Conservation (phyloP, 2,113 vertebrate species). For the Stercorarius parasiticus region DNA sequence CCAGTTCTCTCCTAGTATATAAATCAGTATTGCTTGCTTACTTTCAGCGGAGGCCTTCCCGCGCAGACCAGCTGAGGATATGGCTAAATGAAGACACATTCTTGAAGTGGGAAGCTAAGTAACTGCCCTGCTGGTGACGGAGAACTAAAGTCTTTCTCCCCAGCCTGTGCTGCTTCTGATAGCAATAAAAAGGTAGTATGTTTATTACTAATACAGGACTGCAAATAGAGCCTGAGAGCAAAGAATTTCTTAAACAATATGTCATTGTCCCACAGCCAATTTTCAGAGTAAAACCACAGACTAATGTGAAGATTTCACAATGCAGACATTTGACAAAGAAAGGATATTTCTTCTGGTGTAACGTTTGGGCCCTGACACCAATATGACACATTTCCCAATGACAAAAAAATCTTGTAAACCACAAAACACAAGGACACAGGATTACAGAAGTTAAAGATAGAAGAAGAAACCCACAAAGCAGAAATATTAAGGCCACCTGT, state of each 20-base stretch:
- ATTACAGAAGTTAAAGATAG: constrained; percentile 48
- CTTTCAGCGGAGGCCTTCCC: not conserved
- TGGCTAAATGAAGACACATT: not conserved
- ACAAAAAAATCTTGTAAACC: constrained; percentile 44
- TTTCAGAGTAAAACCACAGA: constrained; percentile 45
- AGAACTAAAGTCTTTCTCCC: not conserved
- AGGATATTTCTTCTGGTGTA: constrained; percentile 37
- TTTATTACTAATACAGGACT: not conserved
- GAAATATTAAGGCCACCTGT: constrained; percentile 47
- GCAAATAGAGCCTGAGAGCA: not conserved
- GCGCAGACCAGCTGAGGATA: not conserved
- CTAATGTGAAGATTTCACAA: constrained; percentile 57
- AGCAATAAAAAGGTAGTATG: not conserved
- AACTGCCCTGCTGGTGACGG: not conserved
- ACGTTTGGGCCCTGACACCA: not conserved
- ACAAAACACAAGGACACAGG: constrained; percentile 28
- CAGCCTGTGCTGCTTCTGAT: not conserved
- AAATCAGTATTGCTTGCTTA: not conserved
- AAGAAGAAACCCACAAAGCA: constrained; percentile 51
- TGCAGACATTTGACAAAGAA: constrained; percentile 36
- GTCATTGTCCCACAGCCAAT: constrained; percentile 7
- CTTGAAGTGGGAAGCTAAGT: not conserved
- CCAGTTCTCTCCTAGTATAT: not conserved
- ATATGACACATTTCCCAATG: constrained; percentile 1
- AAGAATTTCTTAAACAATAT: not conserved